phyloP scores from a whole-genome alignment of 2,113 vertebrate genomes.

The Indri indri region DNA sequence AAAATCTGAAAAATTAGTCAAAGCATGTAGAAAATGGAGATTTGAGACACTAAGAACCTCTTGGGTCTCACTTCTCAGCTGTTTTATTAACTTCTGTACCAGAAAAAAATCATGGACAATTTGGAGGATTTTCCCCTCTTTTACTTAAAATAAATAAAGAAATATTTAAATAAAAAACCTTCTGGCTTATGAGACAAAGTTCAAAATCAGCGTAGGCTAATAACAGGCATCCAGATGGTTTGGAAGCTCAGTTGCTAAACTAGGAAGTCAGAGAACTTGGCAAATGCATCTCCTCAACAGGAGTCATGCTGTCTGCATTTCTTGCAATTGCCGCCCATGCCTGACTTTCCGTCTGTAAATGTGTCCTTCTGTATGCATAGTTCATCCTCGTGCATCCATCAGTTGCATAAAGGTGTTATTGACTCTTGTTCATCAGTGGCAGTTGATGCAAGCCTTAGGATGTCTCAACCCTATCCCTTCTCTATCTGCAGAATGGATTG shows the following conservation, averaged over 20 bases:
- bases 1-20: not conserved
- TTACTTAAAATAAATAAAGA: conserved; percentile 29
- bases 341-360: not conserved
- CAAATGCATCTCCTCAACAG: not conserved
- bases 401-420: conserved; percentile 47
- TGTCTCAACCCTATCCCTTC: conserved; percentile 57
- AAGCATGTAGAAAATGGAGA: not conserved
- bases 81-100: conserved; percentile 16
- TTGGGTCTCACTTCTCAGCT: not conserved
- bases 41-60: not conserved
- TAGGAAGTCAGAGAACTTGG: not conserved
- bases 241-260: not conserved
- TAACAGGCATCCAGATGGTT: not conserved
- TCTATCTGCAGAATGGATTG: conserved; percentile 22
- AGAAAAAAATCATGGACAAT: not conserved
- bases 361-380: conserved; percentile 64
- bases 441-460: conserved; percentile 56
- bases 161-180: conserved; percentile 39
- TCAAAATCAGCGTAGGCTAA: not conserved
- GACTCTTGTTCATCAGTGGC: conserved; percentile 65
- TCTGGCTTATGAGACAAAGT: not conserved
- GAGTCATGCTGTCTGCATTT: not conserved
- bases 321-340: not conserved
- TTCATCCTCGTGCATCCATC: conserved; percentile 58
- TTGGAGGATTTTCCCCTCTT: not conserved